Base-by-base conservation (phyloP, 2,113 vertebrate species). In the Sterrhoptilus dennistouni region DNA sequence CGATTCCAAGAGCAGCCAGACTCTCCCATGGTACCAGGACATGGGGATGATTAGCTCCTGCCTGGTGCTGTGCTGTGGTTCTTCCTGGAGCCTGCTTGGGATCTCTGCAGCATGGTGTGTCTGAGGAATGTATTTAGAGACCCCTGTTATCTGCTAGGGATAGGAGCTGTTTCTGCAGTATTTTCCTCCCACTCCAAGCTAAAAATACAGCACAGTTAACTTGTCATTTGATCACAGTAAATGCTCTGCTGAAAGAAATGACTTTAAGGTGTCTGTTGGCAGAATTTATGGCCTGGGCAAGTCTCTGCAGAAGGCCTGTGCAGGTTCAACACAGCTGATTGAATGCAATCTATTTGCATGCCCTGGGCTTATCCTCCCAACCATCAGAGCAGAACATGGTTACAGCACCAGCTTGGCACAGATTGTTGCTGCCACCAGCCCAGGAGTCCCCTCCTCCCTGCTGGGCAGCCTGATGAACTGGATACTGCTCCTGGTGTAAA, bases 201-300 rank as follows among this genome's bases (percentile, higher is more conserved):
- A 97, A 94, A 96, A 94, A 93, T 96, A 93, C 61, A 93, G 68
- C 60, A 44, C 72, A 71, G 80, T 94, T 93, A 95, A 95, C 50
- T 89, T 96, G 96, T 93, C 90, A 90, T 94, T 94, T 84, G 92
- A 95, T 87, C 88, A 89, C 80, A 87, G 86, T 92, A 94, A 94
- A 86, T 78, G 83, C 33, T 90, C 57, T 6, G 15, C 89, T 95
- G 90, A 75, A 96, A 93, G 90, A 90, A 89, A 93, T 76, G 0
- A 87, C 69, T 94, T 94, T 24, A 84, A 79, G 40, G 53, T 91
- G 86, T 60, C 49, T 95, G 76, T 72, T 96, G 80, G 77, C 80
- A 92, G 86, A 89, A 93, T 90, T 87, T 87, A 90, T 83, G 83
- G 63, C 86, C 90, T 52, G 61, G 74, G 57, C 89, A 91, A 82